These are phyloP conservation scores for Phytoseiulus persimilis DNA, from an alignment of 2,888 invertebrate genomes.

Conservation along the genomic window DNA sequence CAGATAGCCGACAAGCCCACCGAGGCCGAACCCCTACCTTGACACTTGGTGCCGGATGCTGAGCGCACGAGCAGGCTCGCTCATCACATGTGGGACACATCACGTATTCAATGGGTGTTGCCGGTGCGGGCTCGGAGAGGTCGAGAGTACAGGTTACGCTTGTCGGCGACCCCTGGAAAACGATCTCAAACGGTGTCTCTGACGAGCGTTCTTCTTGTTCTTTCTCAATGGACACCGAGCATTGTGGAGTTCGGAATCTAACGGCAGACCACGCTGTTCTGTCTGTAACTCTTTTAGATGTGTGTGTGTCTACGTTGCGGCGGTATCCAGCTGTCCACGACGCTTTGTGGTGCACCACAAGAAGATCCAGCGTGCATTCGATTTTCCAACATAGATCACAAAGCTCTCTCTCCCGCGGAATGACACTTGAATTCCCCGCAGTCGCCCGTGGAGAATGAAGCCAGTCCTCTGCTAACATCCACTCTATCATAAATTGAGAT, in stretches of 20 bases:
- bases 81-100: background rate
- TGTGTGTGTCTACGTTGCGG: background rate
- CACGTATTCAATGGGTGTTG: background rate
- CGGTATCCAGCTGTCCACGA: conserved; percentile 5
- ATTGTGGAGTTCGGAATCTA: background rate
- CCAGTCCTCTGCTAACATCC: no score
- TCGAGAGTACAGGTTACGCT: background rate
- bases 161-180: background rate
- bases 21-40: background rate
- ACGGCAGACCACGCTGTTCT: background rate
- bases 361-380: background rate
- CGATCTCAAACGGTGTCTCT: background rate
- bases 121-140: background rate
- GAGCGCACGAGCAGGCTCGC: background rate
- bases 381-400: background rate
- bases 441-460: background rate
- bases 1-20: background rate
- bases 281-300: background rate
- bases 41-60: background rate
- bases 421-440: background rate
- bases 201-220: background rate
- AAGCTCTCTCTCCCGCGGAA: background rate
- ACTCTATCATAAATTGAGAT: no score
- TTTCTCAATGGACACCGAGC: background rate
- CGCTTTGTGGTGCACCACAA: background rate